Evolutionary conservation across 1,140 invertebrate species (phyloP), one percentile per base, ranked within the genome.

Genomic region (Pachyrhynchus sulphureomaculatus): DNA sequence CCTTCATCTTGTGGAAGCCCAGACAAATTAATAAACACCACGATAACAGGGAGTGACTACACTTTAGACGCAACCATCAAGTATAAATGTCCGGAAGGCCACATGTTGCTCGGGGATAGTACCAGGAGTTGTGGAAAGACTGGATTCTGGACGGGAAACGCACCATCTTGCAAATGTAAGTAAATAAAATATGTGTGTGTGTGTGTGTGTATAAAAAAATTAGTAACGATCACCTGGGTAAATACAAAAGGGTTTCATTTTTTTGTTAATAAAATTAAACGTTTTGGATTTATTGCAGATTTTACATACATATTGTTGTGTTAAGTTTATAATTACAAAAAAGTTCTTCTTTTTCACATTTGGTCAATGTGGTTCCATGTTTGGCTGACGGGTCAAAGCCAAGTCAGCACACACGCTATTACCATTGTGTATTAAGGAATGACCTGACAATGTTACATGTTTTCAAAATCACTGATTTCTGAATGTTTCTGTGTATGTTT

Each of bases 91-190:
- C 90, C 91, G 0, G 83, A 86, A 64, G 95, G 92, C 5, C 87
- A 91, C 71, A 89, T 88, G 81, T 76, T 96, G 0, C 71, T 89
- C n/a, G 93, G 93, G 36, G 80, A 84, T 42, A 78, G 79, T 34
- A 83, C 76, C 13, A 82, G 91, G 64, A 83, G 78, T 1, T 96
- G 94, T 74, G 80, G 81, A 18, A 66, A 75, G 0, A 84, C 84
- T 68, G 92, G 92, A 10, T 88, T 90, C 67, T 96, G 92, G 92
- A 88, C 85, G 42, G 90, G 88, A 10, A 67, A 73, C 1, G 83
- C 91, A 2, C 91, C 92, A 2, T 84, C 84, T 39, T 95, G 93
- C 75, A 91, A 92, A 86, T 93, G 91, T 94, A 82, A 85, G 53
- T 33, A 4, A 24, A n/a, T 26, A 23, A 4, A 8, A 42, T 9